These are phyloP conservation scores for Cyrtonyx montezumae DNA, from an alignment of 2,113 vertebrate species.

Conservation along the genomic window DNA sequence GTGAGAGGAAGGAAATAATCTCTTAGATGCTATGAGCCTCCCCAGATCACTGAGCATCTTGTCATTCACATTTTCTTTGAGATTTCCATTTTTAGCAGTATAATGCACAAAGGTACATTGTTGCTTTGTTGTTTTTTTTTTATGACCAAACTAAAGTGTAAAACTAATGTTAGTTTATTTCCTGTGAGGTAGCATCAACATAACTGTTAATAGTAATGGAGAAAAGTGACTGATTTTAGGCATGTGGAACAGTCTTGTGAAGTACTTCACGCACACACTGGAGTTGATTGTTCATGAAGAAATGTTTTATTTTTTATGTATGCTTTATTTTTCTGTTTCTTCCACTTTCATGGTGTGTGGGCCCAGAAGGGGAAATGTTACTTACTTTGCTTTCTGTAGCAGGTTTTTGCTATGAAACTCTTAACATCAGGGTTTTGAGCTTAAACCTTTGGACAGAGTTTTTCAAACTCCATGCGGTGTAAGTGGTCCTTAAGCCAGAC, in stretches of 20 bases:
- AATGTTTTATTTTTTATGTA: not conserved
- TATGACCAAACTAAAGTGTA: not conserved
- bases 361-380: not conserved
- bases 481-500: not conserved
- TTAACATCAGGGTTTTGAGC: not conserved
- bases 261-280: not conserved
- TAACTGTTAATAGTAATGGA: not conserved
- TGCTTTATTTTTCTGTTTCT: not conserved
- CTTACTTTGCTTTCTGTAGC: not conserved
- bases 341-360: not conserved
- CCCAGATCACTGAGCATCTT: not conserved
- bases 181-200: not conserved
- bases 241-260: not conserved
- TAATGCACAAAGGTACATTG: not conserved
- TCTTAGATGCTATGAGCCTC: not conserved
- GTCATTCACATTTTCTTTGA: not conserved
- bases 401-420: not conserved
- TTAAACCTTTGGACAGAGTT: not conserved
- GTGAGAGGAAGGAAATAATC: conserved; percentile 31
- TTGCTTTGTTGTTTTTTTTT: not conserved
- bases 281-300: not conserved
- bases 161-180: not conserved
- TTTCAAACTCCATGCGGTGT: not conserved
- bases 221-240: not conserved
- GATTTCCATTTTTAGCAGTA: not conserved